phyloP scores from a whole-genome alignment of 2,113 vertebrate genomes.

The Myanophis thanlyinensis region DNA sequence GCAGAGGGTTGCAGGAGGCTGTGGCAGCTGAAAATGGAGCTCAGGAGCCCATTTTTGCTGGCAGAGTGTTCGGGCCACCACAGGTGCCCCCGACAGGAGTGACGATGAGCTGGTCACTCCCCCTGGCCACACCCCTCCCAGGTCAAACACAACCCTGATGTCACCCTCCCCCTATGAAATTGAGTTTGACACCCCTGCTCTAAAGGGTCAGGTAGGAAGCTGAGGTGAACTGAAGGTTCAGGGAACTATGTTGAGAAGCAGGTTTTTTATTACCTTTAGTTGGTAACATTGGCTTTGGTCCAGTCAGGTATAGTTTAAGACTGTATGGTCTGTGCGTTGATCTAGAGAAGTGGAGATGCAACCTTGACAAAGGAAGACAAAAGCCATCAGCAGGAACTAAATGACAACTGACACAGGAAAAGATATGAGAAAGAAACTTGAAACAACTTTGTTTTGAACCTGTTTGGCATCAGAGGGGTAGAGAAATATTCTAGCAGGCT shows the following conservation, averaged over 20 bases:
- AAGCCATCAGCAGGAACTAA: not conserved
- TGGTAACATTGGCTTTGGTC: not conserved
- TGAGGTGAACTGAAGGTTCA: not conserved
- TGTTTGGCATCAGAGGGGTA: not conserved
- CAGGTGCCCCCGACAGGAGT: too few species aligned
- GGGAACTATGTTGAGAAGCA: not conserved
- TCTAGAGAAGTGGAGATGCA: not conserved
- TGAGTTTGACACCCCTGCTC: too few species aligned
- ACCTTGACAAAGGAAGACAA: not conserved
- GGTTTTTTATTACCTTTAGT: not conserved
- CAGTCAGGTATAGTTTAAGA: not conserved
- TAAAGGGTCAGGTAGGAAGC: not conserved
- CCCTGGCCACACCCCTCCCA: too few species aligned
- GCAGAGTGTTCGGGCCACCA: too few species aligned
- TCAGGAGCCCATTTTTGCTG: too few species aligned
- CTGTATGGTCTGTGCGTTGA: not conserved
- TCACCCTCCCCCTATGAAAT: too few species aligned
- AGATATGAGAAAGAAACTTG: not conserved
- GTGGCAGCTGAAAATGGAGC: too few species aligned
- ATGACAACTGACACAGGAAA: not conserved
- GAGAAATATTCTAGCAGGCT: not conserved
- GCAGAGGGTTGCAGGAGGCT: too few species aligned
- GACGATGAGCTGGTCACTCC: too few species aligned
- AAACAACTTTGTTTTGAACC: not conserved
- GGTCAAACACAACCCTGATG: too few species aligned